Evolutionary conservation across 2,888 invertebrate species (phyloP), one percentile per base, ranked within the genome.

Genomic region (Tuta absoluta): DNA sequence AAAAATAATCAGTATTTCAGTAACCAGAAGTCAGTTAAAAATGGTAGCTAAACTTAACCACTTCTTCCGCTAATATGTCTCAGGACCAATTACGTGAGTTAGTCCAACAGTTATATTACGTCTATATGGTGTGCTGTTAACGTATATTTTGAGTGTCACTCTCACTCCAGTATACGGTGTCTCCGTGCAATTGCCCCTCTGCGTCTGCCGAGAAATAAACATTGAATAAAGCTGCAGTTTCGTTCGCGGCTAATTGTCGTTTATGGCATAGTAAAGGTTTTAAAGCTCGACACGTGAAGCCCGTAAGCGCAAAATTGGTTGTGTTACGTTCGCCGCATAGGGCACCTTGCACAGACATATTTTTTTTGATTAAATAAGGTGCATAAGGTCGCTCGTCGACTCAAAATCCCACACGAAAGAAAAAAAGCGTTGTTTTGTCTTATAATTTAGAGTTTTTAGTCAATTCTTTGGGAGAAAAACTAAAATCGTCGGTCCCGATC

Each of bases 221-320:
- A 38, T 3, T 10, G 38, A 8, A 38, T 38, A 12, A 38, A 12
- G 38, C 38, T 38, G 38, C 38, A 38, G 38, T 65, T 75, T 66
- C 63, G 69, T 79, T 63, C 11, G 38, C 38, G 11, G 38, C 38
- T 38, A 38, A 38, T 38, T 38, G 38, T 38, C 38, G 38, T 38
- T 38, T 38, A 38, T 38, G 38, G 38, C 38, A 38, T 38, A 5
- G 38, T 38, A 38, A 60, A 62, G 65, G 68, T 64, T 38, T 38
- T 38, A 38, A 38, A 38, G 38, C 38, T 28, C 5, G 66, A 61
- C 60, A 51, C 71, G 72, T 84, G 87, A 38, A 38, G 8, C 38
- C 38, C 38, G 38, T 38, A 38, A 38, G 11, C 2, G 38, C 38
- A 38, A 38, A 86, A 85, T 73, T 78, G 77, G 76, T 75, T 82